These are phyloP conservation scores for Calyptomena viridis DNA, from an alignment of 2,113 vertebrate species.

Conservation along the genomic window DNA sequence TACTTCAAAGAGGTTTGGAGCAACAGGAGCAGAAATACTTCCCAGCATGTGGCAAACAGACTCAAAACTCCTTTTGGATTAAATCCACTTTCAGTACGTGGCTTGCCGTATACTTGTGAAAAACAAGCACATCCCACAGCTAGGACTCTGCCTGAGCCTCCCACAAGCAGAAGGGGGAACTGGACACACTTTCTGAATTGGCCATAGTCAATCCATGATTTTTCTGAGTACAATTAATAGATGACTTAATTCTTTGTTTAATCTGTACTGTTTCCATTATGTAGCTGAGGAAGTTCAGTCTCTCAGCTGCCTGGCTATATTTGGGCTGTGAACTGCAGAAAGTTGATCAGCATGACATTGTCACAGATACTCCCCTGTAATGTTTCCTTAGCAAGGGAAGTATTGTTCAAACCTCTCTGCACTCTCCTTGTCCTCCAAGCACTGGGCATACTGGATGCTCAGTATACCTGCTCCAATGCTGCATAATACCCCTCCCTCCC, in stretches of 20 bases:
- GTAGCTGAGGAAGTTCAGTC: not conserved
- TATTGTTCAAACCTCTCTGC: not conserved
- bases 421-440: rapidly evolving
- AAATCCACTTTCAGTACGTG: not conserved
- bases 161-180: not conserved
- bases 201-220: not conserved
- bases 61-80: not conserved
- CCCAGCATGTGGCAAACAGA: not conserved
- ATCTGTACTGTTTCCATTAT: slow-evolving; percentile 28
- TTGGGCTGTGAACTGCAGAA: slow-evolving; percentile 31
- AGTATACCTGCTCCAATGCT: rapidly evolving
- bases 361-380: not conserved
- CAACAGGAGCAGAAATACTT: not conserved
- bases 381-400: not conserved
- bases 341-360: not conserved
- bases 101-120: not conserved
- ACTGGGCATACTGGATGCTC: rapidly evolving
- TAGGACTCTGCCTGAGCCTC: not conserved
- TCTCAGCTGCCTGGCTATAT: slow-evolving; percentile 19
- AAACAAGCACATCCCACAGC: not conserved
- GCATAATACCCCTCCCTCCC: not conserved
- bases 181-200: not conserved
- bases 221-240: slow-evolving; percentile 10
- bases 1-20: not conserved
- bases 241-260: slow-evolving; percentile 47